Evolutionary conservation across 2,113 vertebrate species (phyloP), one percentile per base, ranked within the genome.

Genomic region (Microcebus jonahi): DNA sequence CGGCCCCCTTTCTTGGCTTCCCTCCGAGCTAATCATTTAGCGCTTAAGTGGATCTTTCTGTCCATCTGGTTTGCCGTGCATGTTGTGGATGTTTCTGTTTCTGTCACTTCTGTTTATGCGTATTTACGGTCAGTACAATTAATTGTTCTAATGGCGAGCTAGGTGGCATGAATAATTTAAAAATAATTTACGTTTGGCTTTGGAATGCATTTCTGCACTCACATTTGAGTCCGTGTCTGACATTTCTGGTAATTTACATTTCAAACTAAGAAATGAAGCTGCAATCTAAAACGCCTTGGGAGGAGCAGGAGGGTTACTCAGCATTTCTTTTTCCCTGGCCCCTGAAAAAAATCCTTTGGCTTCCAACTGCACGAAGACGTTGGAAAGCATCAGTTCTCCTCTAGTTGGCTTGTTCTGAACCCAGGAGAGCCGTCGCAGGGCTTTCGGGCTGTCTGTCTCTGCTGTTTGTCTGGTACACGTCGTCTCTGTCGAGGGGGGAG

Each of bases 151-250:
- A 95, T 70, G 92, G 79, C 0, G 4, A 85, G 77, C 45, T 27
- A 94, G 89, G 89, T 45, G 57, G 71, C 73, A 92, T 85, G 95
- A 95, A 95, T 94, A 84, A 97, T 94, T 97, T 23, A 81, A 31
- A 88, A 87, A 55, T 70, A 79, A 91, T 88, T 91, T 95, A 18
- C 39, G 39, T 82, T 92, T 67, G 67, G 53, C 59, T 95, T 36
- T 77, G 61, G 81, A 81, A 82, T 15, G 42, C 27, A 34, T 94
- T 87, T 95, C 68, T 89, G 81, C 21, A 14, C 50, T 92, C 31
- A 39, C 61, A 65, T 55, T 39, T 31, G 90, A 15, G 15, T 77
- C 45, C 53, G 20, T 94, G 82, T 61, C 83, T 88, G 85, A 90
- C 55, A 53, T 25, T 25, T 90, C 85, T 79, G 95, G 70, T 65